phyloP scores from a whole-genome alignment of 2,888 invertebrate genomes.

The Micoletzkya japonica region DNA sequence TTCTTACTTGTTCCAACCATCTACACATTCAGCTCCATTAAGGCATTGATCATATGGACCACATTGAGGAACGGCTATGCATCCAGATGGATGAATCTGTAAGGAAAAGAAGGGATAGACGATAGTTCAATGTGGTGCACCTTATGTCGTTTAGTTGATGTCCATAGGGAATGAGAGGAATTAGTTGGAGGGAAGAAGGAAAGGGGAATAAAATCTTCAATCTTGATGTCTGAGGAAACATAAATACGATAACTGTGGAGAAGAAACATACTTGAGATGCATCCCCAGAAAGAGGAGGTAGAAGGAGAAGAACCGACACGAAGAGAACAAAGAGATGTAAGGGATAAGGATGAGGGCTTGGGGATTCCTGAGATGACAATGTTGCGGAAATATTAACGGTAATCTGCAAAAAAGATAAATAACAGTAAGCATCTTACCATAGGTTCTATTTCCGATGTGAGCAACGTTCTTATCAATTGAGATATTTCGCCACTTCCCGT shows the following conservation, averaged over 20 bases:
- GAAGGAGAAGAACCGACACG: constrained; percentile 24
- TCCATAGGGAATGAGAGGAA: constrained; percentile 6
- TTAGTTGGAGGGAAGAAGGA: background rate
- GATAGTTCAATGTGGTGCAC: background rate
- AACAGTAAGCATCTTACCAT: constrained; percentile 30
- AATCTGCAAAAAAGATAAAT: background rate
- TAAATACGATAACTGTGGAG: background rate
- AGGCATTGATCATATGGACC: constrained; percentile 40
- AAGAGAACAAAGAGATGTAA: constrained; percentile 7
- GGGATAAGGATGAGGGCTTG: constrained; percentile 25
- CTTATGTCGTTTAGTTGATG: constrained; percentile 1
- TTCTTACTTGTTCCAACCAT: constrained; percentile 42
- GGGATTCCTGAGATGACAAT: constrained; percentile 26
- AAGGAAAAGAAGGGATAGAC: background rate
- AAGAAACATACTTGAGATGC: constrained; percentile 11
- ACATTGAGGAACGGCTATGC: constrained; percentile 43
- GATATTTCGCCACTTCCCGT: constrained; percentile 46
- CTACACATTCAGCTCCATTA: constrained; percentile 41
- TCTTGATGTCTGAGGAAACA: background rate
- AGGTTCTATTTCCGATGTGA: constrained; percentile 36
- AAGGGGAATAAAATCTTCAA: background rate
- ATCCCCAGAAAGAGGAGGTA: constrained; percentile 32
- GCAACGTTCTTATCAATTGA: constrained; percentile 36
- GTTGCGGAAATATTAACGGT: background rate
- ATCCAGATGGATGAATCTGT: constrained; percentile 32